Conservation (phyloP, 1,140 invertebrate genomes). For the Euglossa dilemma region DNA sequence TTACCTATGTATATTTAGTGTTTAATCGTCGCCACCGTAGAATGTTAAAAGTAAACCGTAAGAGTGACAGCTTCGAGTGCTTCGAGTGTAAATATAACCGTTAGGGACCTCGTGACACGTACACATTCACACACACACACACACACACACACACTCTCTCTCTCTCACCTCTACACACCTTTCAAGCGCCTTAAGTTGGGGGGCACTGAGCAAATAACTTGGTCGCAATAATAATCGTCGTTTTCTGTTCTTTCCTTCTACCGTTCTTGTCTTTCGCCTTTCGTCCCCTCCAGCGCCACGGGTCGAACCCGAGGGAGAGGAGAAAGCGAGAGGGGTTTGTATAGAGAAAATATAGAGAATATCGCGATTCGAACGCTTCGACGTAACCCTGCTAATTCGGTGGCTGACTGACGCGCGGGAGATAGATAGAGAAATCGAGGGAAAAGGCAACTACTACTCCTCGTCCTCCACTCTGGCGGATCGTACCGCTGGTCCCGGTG, state of each 20-base stretch:
- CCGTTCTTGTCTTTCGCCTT: neutral
- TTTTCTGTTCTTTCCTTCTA: slow-evolving; percentile 36
- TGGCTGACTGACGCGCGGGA: slow-evolving; percentile 19
- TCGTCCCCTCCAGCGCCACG: neutral
- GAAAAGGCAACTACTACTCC: neutral
- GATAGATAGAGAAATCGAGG: neutral
- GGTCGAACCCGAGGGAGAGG: neutral
- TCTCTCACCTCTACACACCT: slow-evolving; percentile 36
- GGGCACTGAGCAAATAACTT: slow-evolving; percentile 65
- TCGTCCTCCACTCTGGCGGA: neutral
- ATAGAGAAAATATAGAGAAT: neutral
- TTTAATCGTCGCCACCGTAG: slow-evolving; percentile 67
- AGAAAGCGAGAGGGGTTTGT: neutral
- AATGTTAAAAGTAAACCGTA: slow-evolving; percentile 61
- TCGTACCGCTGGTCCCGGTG: slow-evolving; percentile 36
- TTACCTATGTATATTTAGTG: slow-evolving; percentile 69
- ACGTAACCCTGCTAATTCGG: slow-evolving; percentile 36
- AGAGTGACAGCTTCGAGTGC: slow-evolving; percentile 69
- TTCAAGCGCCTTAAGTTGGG: slow-evolving; percentile 69
- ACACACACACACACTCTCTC: slow-evolving; percentile 27
- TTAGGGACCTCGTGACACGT: slow-evolving; percentile 67
- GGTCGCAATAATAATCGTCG: slow-evolving; percentile 66
- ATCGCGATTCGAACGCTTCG: slow-evolving; percentile 42
- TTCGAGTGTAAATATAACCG: slow-evolving; percentile 71
- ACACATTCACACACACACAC: slow-evolving; percentile 26